phyloP scores from a whole-genome alignment of 2,113 vertebrate genomes.

The Myrmecobius fasciatus region DNA sequence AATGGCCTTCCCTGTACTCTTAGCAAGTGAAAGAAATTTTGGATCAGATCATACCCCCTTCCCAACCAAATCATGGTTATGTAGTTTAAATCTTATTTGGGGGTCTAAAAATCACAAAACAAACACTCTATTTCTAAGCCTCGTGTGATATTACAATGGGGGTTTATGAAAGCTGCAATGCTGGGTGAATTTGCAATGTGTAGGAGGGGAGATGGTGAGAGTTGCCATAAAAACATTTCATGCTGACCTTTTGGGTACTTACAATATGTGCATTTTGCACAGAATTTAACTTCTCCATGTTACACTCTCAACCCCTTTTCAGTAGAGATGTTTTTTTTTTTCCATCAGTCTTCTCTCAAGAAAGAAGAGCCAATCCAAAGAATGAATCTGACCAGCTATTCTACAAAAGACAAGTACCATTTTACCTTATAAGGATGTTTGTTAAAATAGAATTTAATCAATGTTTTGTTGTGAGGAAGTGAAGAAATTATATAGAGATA shows the following conservation, averaged over 20 bases:
- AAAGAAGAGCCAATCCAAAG: background rate
- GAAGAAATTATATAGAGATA: slow-evolving; percentile 2
- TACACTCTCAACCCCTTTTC: slow-evolving; percentile 44
- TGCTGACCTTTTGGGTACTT: slow-evolving; percentile 70
- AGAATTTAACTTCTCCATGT: slow-evolving; percentile 53
- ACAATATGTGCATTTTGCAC: slow-evolving; percentile 75
- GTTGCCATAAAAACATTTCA: slow-evolving; percentile 62
- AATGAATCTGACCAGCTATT: slow-evolving; percentile 25
- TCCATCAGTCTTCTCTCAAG: background rate
- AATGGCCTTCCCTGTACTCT: background rate
- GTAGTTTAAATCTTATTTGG: slow-evolving; percentile 17
- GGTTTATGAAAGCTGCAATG: slow-evolving; percentile 54
- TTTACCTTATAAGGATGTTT: slow-evolving; percentile 6
- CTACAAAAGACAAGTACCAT: background rate
- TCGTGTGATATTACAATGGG: slow-evolving; percentile 64
- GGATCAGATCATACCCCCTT: background rate
- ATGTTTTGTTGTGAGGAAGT: background rate
- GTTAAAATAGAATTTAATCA: background rate
- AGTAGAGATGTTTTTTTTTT: slow-evolving; percentile 36
- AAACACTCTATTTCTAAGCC: slow-evolving; percentile 37
- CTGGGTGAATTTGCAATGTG: slow-evolving; percentile 49
- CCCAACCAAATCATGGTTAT: background rate
- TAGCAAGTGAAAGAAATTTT: background rate
- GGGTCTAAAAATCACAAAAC: slow-evolving; percentile 48
- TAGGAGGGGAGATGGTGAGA: slow-evolving; percentile 63